A percentile compares a stretch with the other conserved stretches of the same genome.
Conservation (phyloP, 2,888 invertebrate genomes). For the Pediacus dermestoides region DNA sequence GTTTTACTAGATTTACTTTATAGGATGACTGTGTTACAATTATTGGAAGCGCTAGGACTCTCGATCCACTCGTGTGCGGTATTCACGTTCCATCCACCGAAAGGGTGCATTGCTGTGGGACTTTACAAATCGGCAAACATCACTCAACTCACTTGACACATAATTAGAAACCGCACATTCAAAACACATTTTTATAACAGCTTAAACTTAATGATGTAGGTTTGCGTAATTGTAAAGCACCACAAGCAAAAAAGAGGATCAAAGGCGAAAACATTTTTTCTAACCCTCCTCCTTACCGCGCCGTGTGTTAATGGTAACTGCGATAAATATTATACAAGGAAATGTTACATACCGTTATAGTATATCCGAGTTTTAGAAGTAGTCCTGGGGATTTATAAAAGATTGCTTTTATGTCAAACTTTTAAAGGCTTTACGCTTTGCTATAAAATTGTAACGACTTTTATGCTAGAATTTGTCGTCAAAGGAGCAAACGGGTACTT, state of each 20-base stretch:
- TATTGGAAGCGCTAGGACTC: conserved; percentile 6
- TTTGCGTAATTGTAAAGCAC: conserved; percentile 35
- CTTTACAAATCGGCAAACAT: conserved; percentile 37
- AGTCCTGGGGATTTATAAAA: conserved; percentile 32
- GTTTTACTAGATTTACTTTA: too few species aligned
- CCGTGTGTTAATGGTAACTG: conserved; percentile 18
- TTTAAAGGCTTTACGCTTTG: conserved; percentile 34
- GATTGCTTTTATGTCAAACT: conserved; percentile 35
- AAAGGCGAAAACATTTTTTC: conserved; percentile 36
- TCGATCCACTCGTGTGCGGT: conserved; percentile 4
- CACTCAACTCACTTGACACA: conserved; percentile 36
- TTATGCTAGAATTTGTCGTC: conserved; percentile 27
- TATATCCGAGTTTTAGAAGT: conserved; percentile 31
- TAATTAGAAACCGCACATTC: conserved; percentile 37
- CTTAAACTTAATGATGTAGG: conserved; percentile 43
- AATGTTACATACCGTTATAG: conserved; percentile 26
- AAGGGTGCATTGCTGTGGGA: conserved; percentile 15
- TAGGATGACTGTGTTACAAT: conserved; percentile 13
- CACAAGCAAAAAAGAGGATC: conserved; percentile 41
- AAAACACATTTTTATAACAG: conserved; percentile 24
- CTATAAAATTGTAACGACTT: conserved; percentile 35
- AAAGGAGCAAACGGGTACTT: conserved; percentile 24
- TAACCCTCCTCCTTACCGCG: conserved; percentile 7
- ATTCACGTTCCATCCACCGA: conserved; percentile 10
- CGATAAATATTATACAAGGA: conserved; percentile 28